Evolutionary conservation across 2,797 vertebrate genomes (phyloP).

Genomic region (Acanthiza pusilla): DNA sequence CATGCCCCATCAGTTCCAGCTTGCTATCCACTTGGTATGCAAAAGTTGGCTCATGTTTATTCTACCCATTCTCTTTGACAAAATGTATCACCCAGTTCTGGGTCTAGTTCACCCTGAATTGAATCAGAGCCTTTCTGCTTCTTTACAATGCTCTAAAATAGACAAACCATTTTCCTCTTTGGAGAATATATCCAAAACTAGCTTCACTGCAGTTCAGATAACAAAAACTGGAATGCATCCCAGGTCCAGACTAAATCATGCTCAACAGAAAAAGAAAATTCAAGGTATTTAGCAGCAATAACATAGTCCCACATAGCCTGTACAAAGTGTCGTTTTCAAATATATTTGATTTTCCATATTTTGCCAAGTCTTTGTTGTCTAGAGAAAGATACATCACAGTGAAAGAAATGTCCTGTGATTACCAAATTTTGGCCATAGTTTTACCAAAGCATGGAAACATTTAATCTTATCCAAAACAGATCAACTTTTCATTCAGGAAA

Average conservation of each 20-base stretch:
- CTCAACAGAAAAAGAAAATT: neutral
- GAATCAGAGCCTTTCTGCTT: neutral
- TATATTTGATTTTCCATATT: neutral
- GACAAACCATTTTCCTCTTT: neutral
- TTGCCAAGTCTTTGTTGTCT: neutral
- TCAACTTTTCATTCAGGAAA: neutral
- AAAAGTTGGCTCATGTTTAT: neutral
- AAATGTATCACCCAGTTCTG: neutral
- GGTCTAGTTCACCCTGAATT: neutral
- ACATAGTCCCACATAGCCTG: neutral
- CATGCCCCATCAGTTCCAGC: neutral
- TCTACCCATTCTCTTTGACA: neutral
- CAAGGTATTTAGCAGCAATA: neutral
- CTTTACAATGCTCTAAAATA: neutral
- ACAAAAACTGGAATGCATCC: neutral
- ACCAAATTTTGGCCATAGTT: neutral
- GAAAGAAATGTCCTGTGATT: neutral
- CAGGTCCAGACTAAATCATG: neutral
- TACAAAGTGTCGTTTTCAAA: neutral
- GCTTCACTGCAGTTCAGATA: neutral
- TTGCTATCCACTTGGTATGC: fast-evolving
- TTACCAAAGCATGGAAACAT: neutral
- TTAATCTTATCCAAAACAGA: neutral
- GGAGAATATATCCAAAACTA: neutral
- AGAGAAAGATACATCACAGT: neutral